Conservation (phyloP, 1,140 invertebrate species). For the Apis florea region DNA sequence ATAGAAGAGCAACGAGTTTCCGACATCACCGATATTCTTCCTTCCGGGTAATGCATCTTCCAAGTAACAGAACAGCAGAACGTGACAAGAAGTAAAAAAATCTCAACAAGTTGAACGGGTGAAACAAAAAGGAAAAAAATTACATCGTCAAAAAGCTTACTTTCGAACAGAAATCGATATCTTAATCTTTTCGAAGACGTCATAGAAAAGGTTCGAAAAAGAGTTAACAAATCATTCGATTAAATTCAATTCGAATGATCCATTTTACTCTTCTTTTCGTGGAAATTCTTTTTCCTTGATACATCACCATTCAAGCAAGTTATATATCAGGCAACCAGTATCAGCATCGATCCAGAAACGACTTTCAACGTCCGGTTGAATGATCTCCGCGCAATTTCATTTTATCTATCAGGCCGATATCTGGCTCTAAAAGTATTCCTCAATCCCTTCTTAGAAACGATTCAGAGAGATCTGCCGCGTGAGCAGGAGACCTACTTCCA, state of each 20-base stretch:
- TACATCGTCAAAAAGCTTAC: too few species aligned
- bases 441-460: background rate
- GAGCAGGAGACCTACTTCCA: background rate
- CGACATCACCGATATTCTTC: too few species aligned
- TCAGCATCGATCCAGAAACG: slow-evolving; percentile 68
- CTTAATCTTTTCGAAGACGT: too few species aligned
- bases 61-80: background rate
- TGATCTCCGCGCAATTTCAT: slow-evolving; percentile 68
- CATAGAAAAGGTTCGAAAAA: background rate
- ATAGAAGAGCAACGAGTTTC: background rate
- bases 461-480: slow-evolving; percentile 15
- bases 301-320: slow-evolving; percentile 69
- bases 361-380: slow-evolving; percentile 52
- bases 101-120: too few species aligned
- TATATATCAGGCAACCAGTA: slow-evolving; percentile 71
- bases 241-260: background rate
- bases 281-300: slow-evolving; percentile 40
- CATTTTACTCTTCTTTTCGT: background rate
- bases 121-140: too few species aligned
- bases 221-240: background rate
- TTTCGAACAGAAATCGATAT: too few species aligned
- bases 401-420: slow-evolving; percentile 68
- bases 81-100: background rate
- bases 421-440: slow-evolving; percentile 59
- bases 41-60: background rate